phyloP scores from a whole-genome alignment of 2,888 invertebrate genomes.

The Drosophila peninsularis region DNA sequence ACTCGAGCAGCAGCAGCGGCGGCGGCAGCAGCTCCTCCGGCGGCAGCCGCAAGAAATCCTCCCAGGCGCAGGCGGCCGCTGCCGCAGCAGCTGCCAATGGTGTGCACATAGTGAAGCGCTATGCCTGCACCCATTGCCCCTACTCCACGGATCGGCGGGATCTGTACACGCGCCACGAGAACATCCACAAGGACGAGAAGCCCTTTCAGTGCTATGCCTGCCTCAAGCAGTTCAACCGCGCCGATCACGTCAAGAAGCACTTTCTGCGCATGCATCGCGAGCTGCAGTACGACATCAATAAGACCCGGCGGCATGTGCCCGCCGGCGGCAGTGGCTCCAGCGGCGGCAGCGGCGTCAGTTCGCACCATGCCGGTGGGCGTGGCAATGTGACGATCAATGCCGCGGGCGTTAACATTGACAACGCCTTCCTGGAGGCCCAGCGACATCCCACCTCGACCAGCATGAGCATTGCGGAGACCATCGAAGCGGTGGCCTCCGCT shows the following conservation, averaged over 20 bases:
- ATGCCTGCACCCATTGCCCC: slow-evolving; percentile 94
- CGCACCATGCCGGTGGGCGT: slow-evolving; percentile 86
- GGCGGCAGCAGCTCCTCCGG: slow-evolving; percentile 64
- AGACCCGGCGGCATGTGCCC: slow-evolving; percentile 88
- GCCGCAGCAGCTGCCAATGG: slow-evolving; percentile 76
- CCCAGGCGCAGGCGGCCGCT: slow-evolving; percentile 64
- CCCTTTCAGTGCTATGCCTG: slow-evolving; percentile 97
- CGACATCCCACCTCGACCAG: slow-evolving; percentile 84
- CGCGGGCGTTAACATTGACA: slow-evolving; percentile 80
- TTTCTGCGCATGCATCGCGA: slow-evolving; percentile 96
- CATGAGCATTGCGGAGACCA: slow-evolving; percentile 84
- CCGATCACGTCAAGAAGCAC: slow-evolving; percentile 97
- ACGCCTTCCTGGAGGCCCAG: slow-evolving; percentile 83
- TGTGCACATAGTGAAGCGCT: slow-evolving; percentile 88
- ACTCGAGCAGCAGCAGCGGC: slow-evolving; percentile 59
- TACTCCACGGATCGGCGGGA: slow-evolving; percentile 96
- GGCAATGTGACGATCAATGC: slow-evolving; percentile 83
- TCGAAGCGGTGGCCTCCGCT: slow-evolving; percentile 84
- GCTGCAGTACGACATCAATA: slow-evolving; percentile 93
- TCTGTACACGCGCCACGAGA: slow-evolving; percentile 95
- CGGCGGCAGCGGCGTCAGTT: slow-evolving; percentile 82
- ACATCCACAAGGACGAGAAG: slow-evolving; percentile 96
- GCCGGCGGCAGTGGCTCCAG: slow-evolving; percentile 77
- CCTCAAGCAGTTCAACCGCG: slow-evolving; percentile 96
- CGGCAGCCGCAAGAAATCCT: slow-evolving; percentile 74